phyloP scores from a whole-genome alignment of 30 jellyfish, hydroid and myxozoan genomes.

The Turritopsis dohrnii region DNA sequence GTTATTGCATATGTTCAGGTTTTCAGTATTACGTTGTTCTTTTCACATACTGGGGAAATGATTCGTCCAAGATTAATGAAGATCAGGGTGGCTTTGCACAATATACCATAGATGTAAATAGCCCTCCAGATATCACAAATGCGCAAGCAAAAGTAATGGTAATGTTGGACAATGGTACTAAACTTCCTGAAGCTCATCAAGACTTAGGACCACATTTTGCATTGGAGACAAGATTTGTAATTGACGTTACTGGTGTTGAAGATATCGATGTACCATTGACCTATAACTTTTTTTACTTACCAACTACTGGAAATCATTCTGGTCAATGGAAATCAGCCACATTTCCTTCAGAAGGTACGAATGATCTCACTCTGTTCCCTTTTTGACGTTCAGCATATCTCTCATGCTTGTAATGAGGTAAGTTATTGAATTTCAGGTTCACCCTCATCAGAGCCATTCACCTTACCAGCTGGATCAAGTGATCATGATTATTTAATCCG shows the following conservation, averaged over 20 bases:
- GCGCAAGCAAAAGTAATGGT: conserved; percentile 5
- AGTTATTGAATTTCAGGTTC: background rate
- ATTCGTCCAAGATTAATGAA: background rate
- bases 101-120: background rate
- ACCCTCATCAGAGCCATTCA: background rate
- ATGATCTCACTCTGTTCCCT: background rate
- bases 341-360: background rate
- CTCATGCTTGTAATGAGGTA: background rate
- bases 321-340: conserved; percentile 9
- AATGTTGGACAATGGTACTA: background rate
- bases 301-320: background rate
- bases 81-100: conserved; percentile 9
- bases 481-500: background rate
- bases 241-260: background rate
- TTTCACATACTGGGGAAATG: background rate
- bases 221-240: conserved; percentile 5
- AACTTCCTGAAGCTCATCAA: background rate
- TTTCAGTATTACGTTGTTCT: background rate
- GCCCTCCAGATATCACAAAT: conserved; percentile 10
- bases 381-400: background rate
- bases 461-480: background rate
- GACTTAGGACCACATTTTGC: background rate
- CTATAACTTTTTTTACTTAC: background rate
- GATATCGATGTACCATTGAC: conserved; percentile 17
- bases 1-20: background rate